Base-by-base conservation (phyloP, 2,797 vertebrate genomes). In the Pygocentrus nattereri region DNA sequence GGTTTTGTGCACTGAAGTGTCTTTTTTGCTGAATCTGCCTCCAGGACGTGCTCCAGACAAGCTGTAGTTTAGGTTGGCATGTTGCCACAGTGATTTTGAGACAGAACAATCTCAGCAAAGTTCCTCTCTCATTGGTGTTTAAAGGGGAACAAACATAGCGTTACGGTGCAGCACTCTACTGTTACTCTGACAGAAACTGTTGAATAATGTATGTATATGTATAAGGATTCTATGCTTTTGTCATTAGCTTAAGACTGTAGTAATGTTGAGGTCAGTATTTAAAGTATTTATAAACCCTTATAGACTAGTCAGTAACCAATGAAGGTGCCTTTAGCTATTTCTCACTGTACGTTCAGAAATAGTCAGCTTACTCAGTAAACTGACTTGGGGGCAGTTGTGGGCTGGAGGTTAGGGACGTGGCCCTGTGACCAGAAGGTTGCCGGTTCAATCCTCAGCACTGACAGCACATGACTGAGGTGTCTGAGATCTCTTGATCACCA, bases 1-100 rank as follows among this genome's bases (percentile, higher is more conserved):
- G 30, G 19, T 1, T 4, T 10, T 12, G 13, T 21, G 11, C 38
- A 44, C 5, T 49, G 25, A 47, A 12, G 19, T 27, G 25, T 50
- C 52, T 12, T 76, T 52, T 67, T 5, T n/a, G 31, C 11, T 64
- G 58, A 80, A 76, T 71, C n/a, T 4, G 47, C 68, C 41, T 59
- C 41, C 59, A 23, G 80, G 52, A 74, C 71, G 41, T 54, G 44
- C n/a, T 54, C 27, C 68, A 75, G 38, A 74, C 47, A 21, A 52
- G 71, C 76, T 74, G 78, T 68, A 64, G 74, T 61, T 61, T 30
- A 25, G 21, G 59, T 70, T 78, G 59, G 67, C 83, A 80, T 52
- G 61, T 73, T 73, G 68, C 78, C 65, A 38, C 78, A 77, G 68
- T 80, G 79, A 56, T 78, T n/a, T 76, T 34, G 15, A 15, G 59